These are phyloP conservation scores for Vidua macroura DNA, from an alignment of 2,113 vertebrate species.

Conservation along the genomic window DNA sequence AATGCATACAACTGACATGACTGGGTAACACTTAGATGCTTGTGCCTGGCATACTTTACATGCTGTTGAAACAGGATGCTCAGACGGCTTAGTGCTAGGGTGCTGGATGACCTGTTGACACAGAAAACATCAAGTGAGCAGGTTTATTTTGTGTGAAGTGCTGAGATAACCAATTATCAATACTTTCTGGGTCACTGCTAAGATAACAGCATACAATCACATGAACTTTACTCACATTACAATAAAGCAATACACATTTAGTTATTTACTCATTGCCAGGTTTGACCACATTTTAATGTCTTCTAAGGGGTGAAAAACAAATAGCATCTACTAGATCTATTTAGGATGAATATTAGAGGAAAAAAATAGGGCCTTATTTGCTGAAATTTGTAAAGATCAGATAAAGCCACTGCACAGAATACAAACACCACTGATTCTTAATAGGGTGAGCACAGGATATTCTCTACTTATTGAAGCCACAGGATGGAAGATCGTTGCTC, in stretches of 20 bases:
- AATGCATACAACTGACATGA: not conserved
- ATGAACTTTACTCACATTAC: not conserved
- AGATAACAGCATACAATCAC: not conserved
- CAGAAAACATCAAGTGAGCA: not conserved
- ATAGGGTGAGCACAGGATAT: not conserved
- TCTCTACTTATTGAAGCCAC: not conserved
- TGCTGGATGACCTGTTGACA: not conserved
- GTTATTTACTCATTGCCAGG: not conserved
- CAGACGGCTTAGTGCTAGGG: not conserved
- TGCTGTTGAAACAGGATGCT: not conserved
- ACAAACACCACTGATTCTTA: not conserved
- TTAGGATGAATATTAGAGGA: not conserved
- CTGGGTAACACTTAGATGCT: not conserved
- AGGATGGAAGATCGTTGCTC: not conserved
- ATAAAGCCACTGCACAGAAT: not conserved
- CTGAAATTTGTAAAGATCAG: not conserved
- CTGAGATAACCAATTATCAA: conserved; percentile 5
- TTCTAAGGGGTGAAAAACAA: not conserved
- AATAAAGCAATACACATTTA: not conserved
- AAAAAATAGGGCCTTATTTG: not conserved
- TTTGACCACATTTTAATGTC: not conserved
- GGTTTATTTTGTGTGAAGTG: not conserved
- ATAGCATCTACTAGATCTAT: not conserved
- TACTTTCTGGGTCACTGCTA: not conserved
- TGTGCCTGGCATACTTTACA: not conserved